phyloP scores from a whole-genome alignment of 2,888 invertebrate genomes.

The Charanyca ferruginea region DNA sequence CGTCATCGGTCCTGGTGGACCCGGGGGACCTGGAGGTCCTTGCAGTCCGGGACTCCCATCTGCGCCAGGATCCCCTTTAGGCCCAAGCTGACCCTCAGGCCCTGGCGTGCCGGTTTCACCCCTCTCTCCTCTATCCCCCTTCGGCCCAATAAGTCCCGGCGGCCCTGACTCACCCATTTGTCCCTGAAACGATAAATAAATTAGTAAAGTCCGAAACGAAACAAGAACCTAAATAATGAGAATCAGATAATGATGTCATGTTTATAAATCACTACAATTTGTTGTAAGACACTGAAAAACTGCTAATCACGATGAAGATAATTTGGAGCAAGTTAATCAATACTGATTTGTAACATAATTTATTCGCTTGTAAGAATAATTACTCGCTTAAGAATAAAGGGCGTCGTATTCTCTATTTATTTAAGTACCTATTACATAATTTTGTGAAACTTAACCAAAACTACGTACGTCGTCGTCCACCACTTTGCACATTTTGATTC shows the following conservation, averaged over 20 bases:
- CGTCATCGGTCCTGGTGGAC: slow-evolving; percentile 86
- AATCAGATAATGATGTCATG: slow-evolving; percentile 49
- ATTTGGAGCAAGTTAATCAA: slow-evolving; percentile 45
- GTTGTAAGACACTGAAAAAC: slow-evolving; percentile 44
- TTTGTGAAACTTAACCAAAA: neutral
- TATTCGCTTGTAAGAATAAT: slow-evolving; percentile 39
- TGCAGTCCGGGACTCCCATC: slow-evolving; percentile 93
- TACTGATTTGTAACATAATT: slow-evolving; percentile 47
- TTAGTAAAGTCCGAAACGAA: slow-evolving; percentile 28
- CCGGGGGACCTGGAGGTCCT: slow-evolving; percentile 93
- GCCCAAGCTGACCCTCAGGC: slow-evolving; percentile 94
- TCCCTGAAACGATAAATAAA: slow-evolving; percentile 84
- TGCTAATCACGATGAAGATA: slow-evolving; percentile 39
- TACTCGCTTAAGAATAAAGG: slow-evolving; percentile 11
- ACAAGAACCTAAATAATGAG: slow-evolving; percentile 41
- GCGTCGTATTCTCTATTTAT: neutral
- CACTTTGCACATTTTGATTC: neutral
- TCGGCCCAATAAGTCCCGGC: slow-evolving; percentile 91
- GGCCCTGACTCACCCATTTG: slow-evolving; percentile 93
- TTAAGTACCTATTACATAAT: neutral
- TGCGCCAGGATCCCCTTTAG: slow-evolving; percentile 94
- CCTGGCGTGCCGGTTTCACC: slow-evolving; percentile 92
- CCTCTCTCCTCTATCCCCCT: slow-evolving; percentile 94
- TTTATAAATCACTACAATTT: slow-evolving; percentile 53
- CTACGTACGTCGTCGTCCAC: neutral